Evolutionary conservation across 37 sponge, comb jelly and placozoan species (phyloP), one percentile per base, ranked within the genome.

Genomic region (Oopsacas minuta): DNA sequence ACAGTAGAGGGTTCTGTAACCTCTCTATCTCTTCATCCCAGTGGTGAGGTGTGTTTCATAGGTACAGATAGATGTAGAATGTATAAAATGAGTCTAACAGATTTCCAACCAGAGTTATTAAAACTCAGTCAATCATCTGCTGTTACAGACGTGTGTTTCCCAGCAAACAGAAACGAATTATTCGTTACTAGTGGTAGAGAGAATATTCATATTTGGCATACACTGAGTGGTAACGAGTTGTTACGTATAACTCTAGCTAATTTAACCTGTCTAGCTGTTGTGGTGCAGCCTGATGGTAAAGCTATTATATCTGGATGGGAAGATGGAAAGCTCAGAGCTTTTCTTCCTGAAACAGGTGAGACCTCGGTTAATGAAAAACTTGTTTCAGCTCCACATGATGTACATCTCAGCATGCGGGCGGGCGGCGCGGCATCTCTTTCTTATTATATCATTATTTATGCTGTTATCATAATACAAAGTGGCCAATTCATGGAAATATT

Each of bases 241-340:
- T 87, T 98, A 37, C 83, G 99, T 36, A 61, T 98, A 30, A 75
- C 82, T 0, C 86, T 93, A 25, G 90, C 95, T 53, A 98, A 98
- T 83, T 75, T 98, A 82, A 83, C 83, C 38, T 98, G 99, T 84
- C 87, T 94, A 81, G 90, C 96, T 25, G 85, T 98, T 37, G 84
- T 83, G 38, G 87, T 98, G 85, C 87, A 88, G 38, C 89, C 88
- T 32, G 92, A 98, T 86, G 99, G 96, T 30, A 87, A 87, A n/a
- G 89, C 92, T 52, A 95, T 98, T 61, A 89, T 98, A 35, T 92
- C 93, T 36, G 99, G 88, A 30, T 98, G 99, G 99, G 91, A 95
- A 82, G 99, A 98, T 86, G 99, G 99, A 0, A 98, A 98, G 87
- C 95, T 98, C 32, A 39, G 99, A 37, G 90, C 90, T 0, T 98